Conservation (phyloP, 2,113 vertebrate species). For the Coreoperca whiteheadi region DNA sequence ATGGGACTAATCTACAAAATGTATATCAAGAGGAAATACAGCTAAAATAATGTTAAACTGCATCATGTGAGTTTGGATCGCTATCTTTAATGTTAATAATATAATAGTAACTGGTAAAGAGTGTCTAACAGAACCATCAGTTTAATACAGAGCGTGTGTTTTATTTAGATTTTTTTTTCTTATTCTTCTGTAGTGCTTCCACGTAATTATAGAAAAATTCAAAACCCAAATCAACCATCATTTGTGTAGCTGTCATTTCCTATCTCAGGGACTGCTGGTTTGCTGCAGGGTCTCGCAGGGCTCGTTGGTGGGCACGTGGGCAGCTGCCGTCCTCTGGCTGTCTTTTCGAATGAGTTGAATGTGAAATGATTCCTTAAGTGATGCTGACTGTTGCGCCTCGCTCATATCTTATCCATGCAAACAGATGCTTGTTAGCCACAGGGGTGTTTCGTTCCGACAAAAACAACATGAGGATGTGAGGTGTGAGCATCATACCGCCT, state of each 20-base stretch:
- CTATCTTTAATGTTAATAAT: neutral
- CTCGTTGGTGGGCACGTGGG: slow-evolving; percentile 55
- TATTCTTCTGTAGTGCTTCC: neutral
- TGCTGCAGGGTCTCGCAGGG: slow-evolving; percentile 46
- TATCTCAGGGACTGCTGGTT: slow-evolving; percentile 52
- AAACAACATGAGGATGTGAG: slow-evolving; percentile 49
- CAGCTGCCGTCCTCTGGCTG: slow-evolving; percentile 54
- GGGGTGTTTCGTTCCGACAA: slow-evolving; percentile 39
- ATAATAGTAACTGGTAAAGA: neutral
- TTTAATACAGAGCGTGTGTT: neutral
- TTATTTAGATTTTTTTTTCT: neutral
- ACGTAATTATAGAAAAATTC: neutral
- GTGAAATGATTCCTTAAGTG: slow-evolving; percentile 57
- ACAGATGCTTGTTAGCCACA: slow-evolving; percentile 69
- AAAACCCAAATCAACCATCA: slow-evolving; percentile 15
- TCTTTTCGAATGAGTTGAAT: slow-evolving; percentile 55
- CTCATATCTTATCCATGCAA: slow-evolving; percentile 67
- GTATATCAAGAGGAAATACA: neutral
- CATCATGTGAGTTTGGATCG: neutral
- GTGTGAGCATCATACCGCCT: slow-evolving; percentile 10
- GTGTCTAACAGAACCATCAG: neutral
- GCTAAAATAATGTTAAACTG: neutral
- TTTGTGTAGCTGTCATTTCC: slow-evolving; percentile 32
- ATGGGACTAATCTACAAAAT: neutral
- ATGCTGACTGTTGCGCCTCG: slow-evolving; percentile 54